Percentiles rank a stretch among this genome's conserved stretches.
phyloP scores from a whole-genome alignment of 1,140 invertebrate genomes.

The Brachionus calyciflorus region DNA sequence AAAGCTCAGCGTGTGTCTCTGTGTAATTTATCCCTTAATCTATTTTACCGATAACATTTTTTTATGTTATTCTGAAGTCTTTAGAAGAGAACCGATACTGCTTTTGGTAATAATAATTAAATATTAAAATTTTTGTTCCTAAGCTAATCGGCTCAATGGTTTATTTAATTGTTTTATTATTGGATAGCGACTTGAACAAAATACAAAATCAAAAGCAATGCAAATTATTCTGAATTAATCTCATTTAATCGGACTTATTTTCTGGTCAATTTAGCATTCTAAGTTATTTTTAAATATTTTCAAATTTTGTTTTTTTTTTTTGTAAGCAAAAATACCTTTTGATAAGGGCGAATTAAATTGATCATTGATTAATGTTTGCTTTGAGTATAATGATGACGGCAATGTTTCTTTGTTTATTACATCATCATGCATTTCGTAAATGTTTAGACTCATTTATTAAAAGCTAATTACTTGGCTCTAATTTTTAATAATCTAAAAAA shows the following conservation, averaged over 20 bases:
- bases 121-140: too few species aligned
- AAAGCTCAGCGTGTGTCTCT: background rate
- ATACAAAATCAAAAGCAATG: too few species aligned
- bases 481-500: too few species aligned
- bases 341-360: conserved; percentile 21
- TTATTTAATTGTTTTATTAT: background rate
- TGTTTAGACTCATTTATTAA: background rate
- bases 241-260: background rate
- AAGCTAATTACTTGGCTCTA: background rate
- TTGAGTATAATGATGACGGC: too few species aligned
- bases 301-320: too few species aligned
- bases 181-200: too few species aligned
- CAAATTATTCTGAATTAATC: too few species aligned
- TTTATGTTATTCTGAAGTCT: too few species aligned
- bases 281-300: conserved; percentile 16
- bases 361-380: too few species aligned
- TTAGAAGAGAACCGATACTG: too few species aligned
- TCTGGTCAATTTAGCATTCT: conserved; percentile 34
- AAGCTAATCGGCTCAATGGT: too few species aligned
- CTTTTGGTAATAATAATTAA: too few species aligned
- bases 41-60: background rate
- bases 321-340: conserved; percentile 3
- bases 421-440: background rate
- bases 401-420: background rate
- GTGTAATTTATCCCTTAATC: background rate